Evolutionary conservation across 1,140 invertebrate genomes (phyloP).

Genomic region (Drosophila varians): DNA sequence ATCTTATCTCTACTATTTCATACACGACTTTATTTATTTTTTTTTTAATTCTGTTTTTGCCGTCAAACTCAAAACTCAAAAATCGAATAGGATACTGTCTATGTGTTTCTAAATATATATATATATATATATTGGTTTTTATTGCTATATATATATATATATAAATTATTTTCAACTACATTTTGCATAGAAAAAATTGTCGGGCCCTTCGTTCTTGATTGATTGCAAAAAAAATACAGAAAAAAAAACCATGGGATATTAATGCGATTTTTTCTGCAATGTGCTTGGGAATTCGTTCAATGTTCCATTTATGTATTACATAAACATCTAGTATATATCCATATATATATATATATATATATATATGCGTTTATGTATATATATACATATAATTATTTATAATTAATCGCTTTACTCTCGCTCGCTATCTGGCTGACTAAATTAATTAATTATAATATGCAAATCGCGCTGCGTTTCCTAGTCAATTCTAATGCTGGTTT

Average conservation of each 20-base stretch:
- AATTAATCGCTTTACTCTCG: slow-evolving; percentile 13
- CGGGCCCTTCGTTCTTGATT: neutral
- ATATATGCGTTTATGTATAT: slow-evolving; percentile 31
- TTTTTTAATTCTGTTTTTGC: neutral
- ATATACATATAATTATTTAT: slow-evolving; percentile 31
- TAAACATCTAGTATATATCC: slow-evolving; percentile 64
- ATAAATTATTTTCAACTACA: slow-evolving; percentile 36
- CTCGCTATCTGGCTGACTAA: slow-evolving; percentile 38
- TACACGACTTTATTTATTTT: slow-evolving; percentile 31
- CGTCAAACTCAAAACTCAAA: slow-evolving; percentile 18
- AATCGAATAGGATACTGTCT: slow-evolving; percentile 40
- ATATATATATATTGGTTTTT: slow-evolving; percentile 21
- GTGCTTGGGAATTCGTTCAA: slow-evolving; percentile 41
- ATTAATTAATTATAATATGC: slow-evolving; percentile 47
- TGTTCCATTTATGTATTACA: slow-evolving; percentile 66
- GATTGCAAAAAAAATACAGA: slow-evolving; percentile 8
- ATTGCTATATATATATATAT: slow-evolving; percentile 5
- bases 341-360: slow-evolving; percentile 33
- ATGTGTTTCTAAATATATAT: slow-evolving; percentile 35
- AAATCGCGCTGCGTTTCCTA: slow-evolving; percentile 65
- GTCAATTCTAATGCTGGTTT: slow-evolving; percentile 38
- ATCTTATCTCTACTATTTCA: slow-evolving; percentile 24
- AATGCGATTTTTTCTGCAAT: slow-evolving; percentile 45
- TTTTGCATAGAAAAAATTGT: slow-evolving; percentile 42
- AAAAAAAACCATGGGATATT: slow-evolving; percentile 4